Conservation (phyloP, 2,797 vertebrate species). For the Hippopotamyrus pictus region DNA sequence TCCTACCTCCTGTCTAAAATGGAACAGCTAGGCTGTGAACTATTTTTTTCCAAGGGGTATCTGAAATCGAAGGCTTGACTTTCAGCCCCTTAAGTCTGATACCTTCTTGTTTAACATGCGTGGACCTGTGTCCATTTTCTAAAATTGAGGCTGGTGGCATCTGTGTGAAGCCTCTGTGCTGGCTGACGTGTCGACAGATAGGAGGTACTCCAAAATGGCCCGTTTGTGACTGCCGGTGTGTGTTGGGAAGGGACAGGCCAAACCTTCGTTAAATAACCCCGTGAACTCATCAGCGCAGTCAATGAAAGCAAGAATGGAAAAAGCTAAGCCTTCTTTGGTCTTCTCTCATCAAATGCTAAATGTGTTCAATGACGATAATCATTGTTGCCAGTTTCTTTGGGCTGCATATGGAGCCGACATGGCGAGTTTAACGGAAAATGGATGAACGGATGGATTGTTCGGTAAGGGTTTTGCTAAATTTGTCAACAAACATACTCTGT, state of each 20-base stretch:
- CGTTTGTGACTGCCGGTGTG: neutral
- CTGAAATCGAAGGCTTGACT: slow-evolving; percentile 63
- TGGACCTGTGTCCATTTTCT: slow-evolving; percentile 61
- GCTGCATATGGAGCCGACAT: neutral
- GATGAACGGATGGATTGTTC: neutral
- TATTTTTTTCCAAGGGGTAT: slow-evolving; percentile 40
- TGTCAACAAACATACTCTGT: neutral
- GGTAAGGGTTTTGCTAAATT: neutral
- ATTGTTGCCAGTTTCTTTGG: neutral
- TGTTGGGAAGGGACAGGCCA: neutral
- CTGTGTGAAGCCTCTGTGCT: slow-evolving; percentile 46
- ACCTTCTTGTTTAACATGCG: slow-evolving; percentile 66
- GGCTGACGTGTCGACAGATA: slow-evolving; percentile 32
- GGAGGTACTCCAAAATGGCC: neutral
- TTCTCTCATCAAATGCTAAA: neutral
- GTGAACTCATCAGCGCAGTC: neutral
- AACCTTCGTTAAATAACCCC: neutral
- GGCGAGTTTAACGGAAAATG: neutral
- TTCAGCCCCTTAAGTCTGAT: slow-evolving; percentile 50
- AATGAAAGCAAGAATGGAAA: neutral
- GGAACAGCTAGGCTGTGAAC: slow-evolving; percentile 60
- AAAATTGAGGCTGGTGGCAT: slow-evolving; percentile 58
- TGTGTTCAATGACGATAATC: neutral
- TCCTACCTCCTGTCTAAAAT: slow-evolving; percentile 45
- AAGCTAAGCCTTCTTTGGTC: neutral